Evolutionary conservation across 2,113 vertebrate genomes (phyloP).

Genomic region (Xenopus laevis): DNA sequence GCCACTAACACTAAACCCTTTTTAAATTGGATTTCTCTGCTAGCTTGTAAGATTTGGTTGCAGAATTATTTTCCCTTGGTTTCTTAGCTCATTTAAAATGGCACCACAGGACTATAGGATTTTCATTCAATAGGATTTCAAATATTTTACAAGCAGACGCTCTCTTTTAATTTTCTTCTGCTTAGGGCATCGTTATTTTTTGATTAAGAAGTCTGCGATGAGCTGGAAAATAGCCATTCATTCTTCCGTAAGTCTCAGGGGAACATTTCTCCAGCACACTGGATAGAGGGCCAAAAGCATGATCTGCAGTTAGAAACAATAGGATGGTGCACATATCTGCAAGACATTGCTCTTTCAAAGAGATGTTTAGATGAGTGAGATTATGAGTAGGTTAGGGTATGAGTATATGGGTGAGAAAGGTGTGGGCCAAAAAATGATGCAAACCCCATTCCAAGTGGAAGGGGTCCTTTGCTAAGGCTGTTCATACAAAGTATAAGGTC

Average conservation of each 20-base stretch:
- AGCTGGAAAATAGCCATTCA: constrained; percentile 3
- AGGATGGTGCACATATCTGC: neutral
- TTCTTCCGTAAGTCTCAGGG: neutral
- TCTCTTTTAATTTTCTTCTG: neutral
- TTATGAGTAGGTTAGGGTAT: no score
- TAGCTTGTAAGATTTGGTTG: neutral
- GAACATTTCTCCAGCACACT: neutral
- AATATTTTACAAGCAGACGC: neutral
- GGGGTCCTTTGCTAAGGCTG: no score
- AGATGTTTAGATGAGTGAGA: no score
- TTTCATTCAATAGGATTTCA: neutral
- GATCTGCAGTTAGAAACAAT: neutral
- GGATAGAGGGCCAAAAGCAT: neutral
- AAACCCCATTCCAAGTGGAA: no score
- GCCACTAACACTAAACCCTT: no score
- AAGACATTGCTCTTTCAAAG: no score
- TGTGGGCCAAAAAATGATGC: no score
- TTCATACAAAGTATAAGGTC: no score
- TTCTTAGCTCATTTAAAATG: neutral
- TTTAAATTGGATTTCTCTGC: neutral
- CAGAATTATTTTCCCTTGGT: neutral
- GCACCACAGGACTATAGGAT: neutral
- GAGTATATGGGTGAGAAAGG: no score
- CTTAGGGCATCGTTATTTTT: neutral
- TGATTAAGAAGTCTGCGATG: neutral